A percentile compares a stretch with the other conserved stretches of the same genome.
Evolutionary conservation across 2,888 invertebrate species (phyloP).

Genomic region (Drosophila pseudotakahashii): DNA sequence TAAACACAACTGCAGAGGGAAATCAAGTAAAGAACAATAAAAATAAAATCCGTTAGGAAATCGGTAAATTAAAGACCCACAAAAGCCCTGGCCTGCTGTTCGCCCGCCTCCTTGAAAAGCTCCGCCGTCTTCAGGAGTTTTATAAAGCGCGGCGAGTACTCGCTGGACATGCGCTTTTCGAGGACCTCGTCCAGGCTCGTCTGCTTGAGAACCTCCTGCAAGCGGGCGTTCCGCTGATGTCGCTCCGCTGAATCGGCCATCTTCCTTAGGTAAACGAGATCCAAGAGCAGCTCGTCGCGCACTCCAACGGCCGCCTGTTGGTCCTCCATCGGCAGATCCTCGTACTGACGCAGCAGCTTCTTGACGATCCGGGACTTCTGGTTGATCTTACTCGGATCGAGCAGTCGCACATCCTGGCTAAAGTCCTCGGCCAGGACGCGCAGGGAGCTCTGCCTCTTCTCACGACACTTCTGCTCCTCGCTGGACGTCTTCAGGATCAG

Average conservation of each 20-base stretch:
- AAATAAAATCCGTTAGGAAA: neutral
- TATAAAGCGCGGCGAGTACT: constrained; percentile 67
- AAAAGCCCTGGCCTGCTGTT: constrained; percentile 46
- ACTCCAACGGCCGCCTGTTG: constrained; percentile 63
- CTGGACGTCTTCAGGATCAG: constrained; percentile 66
- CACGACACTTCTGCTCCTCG: constrained; percentile 67
- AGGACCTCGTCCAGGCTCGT: neutral
- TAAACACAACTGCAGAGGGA: constrained; percentile 5
- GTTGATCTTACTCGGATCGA: constrained; percentile 65
- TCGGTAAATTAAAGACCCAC: constrained; percentile 32
- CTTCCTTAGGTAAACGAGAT: constrained; percentile 67
- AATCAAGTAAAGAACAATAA: constrained; percentile 1
- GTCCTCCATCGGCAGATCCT: constrained; percentile 74
- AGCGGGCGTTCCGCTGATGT: constrained; percentile 45
- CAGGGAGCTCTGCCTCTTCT: constrained; percentile 63
- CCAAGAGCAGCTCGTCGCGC: constrained; percentile 73
- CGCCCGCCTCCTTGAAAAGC: constrained; percentile 61
- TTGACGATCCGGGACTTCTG: constrained; percentile 78
- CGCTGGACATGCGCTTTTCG: constrained; percentile 22
- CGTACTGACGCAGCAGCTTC: constrained; percentile 80
- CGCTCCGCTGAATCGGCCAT: constrained; percentile 58
- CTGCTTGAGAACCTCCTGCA: constrained; percentile 37
- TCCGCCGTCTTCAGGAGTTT: constrained; percentile 77
- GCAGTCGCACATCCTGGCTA: constrained; percentile 47
- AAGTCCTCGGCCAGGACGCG: constrained; percentile 42